phyloP scores from a whole-genome alignment of 2,113 vertebrate genomes.

The Laterallus jamaicensis region DNA sequence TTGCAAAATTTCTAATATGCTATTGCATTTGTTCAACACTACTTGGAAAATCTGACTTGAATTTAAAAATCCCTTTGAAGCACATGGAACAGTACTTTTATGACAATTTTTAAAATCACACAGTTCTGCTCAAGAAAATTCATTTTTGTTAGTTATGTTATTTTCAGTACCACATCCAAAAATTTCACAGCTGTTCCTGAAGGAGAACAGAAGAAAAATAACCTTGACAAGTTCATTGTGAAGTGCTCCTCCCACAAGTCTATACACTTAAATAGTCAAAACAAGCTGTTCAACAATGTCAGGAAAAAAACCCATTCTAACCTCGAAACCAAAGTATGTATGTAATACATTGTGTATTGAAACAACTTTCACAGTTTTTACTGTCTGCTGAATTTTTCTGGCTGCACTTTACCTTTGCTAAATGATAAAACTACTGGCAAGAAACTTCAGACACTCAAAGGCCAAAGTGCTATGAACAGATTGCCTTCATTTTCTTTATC shows the following conservation, averaged over 20 bases:
- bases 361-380: neutral
- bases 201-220: constrained; percentile 32
- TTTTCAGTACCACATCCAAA: neutral
- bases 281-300: neutral
- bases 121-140: neutral
- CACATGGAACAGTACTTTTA: neutral
- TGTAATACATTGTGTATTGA: neutral
- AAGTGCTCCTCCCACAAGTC: neutral
- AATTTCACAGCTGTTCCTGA: constrained; percentile 6
- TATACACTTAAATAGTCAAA: neutral
- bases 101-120: neutral
- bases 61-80: neutral
- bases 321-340: neutral
- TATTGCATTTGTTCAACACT: neutral
- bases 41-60: neutral
- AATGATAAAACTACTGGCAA: neutral
- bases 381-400: neutral
- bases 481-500: constrained; percentile 3
- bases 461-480: neutral
- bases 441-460: neutral
- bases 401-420: neutral
- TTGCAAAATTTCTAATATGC: neutral
- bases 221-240: neutral
- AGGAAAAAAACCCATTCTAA: neutral
- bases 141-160: neutral